A percentile compares a stretch with the other conserved stretches of the same genome.
phyloP scores from a whole-genome alignment of 2,797 vertebrate species.

The Coreius guichenoti region DNA sequence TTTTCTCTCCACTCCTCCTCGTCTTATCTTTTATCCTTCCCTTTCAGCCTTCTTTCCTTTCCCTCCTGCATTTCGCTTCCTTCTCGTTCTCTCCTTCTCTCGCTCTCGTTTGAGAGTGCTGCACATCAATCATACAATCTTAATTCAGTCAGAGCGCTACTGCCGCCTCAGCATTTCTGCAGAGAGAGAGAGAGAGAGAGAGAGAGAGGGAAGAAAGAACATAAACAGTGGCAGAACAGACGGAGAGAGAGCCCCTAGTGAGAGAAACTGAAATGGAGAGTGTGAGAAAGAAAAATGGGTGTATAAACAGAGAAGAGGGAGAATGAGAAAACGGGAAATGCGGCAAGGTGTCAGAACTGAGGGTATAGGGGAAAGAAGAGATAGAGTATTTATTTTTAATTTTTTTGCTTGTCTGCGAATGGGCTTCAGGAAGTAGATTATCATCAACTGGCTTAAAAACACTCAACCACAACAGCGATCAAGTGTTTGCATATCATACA shows the following conservation, averaged over 20 bases:
- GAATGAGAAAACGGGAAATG: background rate
- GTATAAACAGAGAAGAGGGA: background rate
- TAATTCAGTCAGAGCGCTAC: conserved; percentile 53
- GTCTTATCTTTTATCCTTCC: conserved; percentile 40
- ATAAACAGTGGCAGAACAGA: conserved; percentile 31
- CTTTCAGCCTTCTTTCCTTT: conserved; percentile 36
- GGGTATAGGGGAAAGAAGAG: conserved; percentile 15
- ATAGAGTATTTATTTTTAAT: conserved; percentile 65
- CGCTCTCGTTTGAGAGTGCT: conserved; percentile 51
- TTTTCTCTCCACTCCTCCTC: conserved; percentile 16
- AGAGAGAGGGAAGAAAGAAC: conserved; percentile 17
- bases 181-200: conserved; percentile 27
- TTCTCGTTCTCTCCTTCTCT: background rate
- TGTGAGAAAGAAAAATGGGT: background rate
- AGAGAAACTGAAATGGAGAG: background rate
- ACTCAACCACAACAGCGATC: conserved; percentile 22
- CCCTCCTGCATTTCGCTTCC: conserved; percentile 34
- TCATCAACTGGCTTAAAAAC: conserved; percentile 66
- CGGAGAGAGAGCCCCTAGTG: conserved; percentile 20
- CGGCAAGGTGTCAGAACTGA: background rate
- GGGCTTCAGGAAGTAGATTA: conserved; percentile 74
- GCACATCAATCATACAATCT: conserved; percentile 56
- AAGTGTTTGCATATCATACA: conserved; percentile 11
- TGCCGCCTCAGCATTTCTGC: conserved; percentile 58
- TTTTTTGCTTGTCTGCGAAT: conserved; percentile 64